Conservation (phyloP, 2,113 vertebrate species). For the Arenaria interpres region DNA sequence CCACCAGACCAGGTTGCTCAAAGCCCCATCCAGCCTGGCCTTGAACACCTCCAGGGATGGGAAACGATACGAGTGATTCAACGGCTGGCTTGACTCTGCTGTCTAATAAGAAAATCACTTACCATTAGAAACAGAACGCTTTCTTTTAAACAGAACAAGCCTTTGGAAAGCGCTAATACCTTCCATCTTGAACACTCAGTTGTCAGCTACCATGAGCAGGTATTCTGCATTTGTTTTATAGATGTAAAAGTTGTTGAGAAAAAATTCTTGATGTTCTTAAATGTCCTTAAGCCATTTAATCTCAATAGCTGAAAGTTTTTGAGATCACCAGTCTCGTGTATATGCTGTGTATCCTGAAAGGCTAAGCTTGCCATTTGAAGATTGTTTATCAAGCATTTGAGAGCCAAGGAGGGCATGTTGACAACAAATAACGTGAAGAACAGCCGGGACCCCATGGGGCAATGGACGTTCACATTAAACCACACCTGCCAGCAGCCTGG, state of each 20-base stretch:
- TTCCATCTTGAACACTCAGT: background rate
- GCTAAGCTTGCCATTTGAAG: background rate
- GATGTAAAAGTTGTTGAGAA: background rate
- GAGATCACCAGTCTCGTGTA: background rate
- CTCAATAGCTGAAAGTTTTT: background rate
- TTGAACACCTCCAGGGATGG: too few relatives aligned
- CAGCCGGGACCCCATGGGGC: background rate
- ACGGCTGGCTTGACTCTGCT: background rate
- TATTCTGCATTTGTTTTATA: background rate
- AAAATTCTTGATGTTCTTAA: background rate
- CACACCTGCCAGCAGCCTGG: background rate
- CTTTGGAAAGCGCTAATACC: background rate
- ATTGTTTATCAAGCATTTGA: background rate
- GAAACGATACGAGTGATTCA: background rate
- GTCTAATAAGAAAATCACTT: background rate
- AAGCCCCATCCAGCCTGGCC: too few relatives aligned
- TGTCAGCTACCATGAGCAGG: background rate
- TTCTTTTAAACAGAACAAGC: background rate
- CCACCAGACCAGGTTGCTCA: too few relatives aligned
- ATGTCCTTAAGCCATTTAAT: background rate
- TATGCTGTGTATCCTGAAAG: background rate
- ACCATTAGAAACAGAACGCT: background rate
- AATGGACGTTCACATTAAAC: background rate
- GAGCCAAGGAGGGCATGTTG: background rate
- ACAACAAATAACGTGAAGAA: background rate